Conservation (phyloP, 2,797 vertebrate genomes). For the Acrossocheilus wenchowensis region DNA sequence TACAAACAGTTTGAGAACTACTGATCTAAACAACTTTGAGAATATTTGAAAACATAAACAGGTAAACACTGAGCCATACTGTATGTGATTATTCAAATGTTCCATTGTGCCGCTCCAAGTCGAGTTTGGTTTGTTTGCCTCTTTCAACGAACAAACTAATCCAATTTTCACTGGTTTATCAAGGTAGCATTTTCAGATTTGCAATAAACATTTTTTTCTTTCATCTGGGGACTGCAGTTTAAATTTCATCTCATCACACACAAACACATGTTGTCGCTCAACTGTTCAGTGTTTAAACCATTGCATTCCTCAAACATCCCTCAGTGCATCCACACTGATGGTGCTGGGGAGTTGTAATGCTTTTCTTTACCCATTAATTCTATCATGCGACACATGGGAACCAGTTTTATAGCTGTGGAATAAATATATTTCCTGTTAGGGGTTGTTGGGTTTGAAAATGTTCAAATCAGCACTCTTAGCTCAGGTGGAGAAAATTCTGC, state of each 20-base stretch:
- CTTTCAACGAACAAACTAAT: constrained; percentile 53
- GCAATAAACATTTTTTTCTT: constrained; percentile 49
- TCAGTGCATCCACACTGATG: constrained; percentile 7
- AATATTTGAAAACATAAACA: constrained; percentile 32
- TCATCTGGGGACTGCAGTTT: constrained; percentile 49
- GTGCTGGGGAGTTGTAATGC: constrained; percentile 15
- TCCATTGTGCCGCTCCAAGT: constrained; percentile 30
- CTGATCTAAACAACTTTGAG: constrained; percentile 10
- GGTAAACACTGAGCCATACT: constrained; percentile 36
- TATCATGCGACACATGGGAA: constrained; percentile 17
- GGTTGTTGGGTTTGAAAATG: constrained; percentile 37
- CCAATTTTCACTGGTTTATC: constrained; percentile 61
- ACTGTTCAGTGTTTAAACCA: constrained; percentile 52
- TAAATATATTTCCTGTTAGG: constrained; percentile 27
- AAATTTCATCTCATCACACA: constrained; percentile 59
- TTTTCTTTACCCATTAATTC: constrained; percentile 9
- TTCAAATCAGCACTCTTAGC: constrained; percentile 29
- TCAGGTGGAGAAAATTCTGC: constrained; percentile 27
- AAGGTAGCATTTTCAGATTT: constrained; percentile 56
- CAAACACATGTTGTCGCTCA: constrained; percentile 40
- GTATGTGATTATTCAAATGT: constrained; percentile 38
- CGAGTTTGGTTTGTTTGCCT: constrained; percentile 43
- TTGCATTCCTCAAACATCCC: constrained; percentile 60
- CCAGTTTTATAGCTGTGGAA: neutral
- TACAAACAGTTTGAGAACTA: neutral